Conservation (phyloP, 2,888 invertebrate species). For the Nezara viridula region DNA sequence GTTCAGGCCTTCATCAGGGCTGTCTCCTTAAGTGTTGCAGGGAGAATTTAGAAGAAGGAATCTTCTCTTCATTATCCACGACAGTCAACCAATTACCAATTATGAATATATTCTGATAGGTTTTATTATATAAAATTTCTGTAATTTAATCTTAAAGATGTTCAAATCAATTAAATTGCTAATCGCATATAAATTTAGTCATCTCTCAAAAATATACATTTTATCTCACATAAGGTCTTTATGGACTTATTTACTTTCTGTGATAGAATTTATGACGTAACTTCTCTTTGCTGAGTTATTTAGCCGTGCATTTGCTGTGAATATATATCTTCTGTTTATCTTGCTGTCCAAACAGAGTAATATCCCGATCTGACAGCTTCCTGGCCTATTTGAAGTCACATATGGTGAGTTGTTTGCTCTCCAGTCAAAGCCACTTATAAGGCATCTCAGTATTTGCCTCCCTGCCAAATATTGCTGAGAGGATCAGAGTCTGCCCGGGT, state of each 20-base stretch:
- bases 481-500: not conserved
- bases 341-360: not conserved
- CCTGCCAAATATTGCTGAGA: not conserved
- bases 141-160: too few species aligned
- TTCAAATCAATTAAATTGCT: not conserved
- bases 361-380: not conserved
- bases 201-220: not conserved
- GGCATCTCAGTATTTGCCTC: not conserved
- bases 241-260: not conserved
- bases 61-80: too few species aligned
- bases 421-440: constrained; percentile 22
- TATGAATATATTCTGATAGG: too few species aligned
- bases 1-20: too few species aligned
- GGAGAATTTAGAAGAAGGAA: too few species aligned
- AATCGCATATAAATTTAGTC: not conserved
- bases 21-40: too few species aligned
- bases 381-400: not conserved
- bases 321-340: not conserved
- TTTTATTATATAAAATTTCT: too few species aligned
- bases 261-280: not conserved
- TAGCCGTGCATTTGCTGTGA: not conserved
- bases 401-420: not conserved
- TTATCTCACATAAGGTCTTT: not conserved
- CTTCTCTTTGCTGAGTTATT: not conserved
- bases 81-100: too few species aligned